Evolutionary conservation across 2,797 vertebrate species (phyloP).

Genomic region (Melanotaenia parkinsoni): DNA sequence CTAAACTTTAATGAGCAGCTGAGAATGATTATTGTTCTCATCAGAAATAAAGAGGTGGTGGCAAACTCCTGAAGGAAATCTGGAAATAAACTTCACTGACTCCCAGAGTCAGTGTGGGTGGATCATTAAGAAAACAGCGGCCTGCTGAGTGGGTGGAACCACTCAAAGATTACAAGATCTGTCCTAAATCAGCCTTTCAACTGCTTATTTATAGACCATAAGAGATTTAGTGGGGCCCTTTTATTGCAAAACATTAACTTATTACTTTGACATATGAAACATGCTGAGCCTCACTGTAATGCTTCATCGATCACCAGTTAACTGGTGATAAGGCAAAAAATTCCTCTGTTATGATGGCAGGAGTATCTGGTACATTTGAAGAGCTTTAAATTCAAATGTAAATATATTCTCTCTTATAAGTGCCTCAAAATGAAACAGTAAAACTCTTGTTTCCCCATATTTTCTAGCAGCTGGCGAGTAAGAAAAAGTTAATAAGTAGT

Average conservation of each 20-base stretch:
- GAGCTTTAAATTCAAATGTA: no score
- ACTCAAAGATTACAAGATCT: slow-evolving; percentile 49
- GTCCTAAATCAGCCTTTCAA: slow-evolving; percentile 47
- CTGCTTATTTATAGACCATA: slow-evolving; percentile 34
- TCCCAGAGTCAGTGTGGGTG: slow-evolving; percentile 56
- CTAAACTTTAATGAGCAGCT: slow-evolving; percentile 23
- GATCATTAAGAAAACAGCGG: slow-evolving; percentile 51
- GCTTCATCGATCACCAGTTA: neutral
- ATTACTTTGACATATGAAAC: neutral
- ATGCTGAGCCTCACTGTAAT: neutral
- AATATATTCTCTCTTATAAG: no score
- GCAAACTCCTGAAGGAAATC: slow-evolving; percentile 29
- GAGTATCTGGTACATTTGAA: no score
- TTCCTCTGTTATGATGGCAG: no score
- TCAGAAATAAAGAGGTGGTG: slow-evolving; percentile 31
- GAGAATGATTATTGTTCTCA: slow-evolving; percentile 21
- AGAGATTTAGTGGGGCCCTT: slow-evolving; percentile 21
- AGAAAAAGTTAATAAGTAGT: no score
- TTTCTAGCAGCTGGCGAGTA: no score
- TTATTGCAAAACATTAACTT: slow-evolving; percentile 15
- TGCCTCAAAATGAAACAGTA: no score
- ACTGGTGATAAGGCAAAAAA: no score
- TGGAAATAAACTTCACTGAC: slow-evolving; percentile 32
- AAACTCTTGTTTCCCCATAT: no score
- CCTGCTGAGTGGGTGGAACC: slow-evolving; percentile 55